Evolutionary conservation across 30 jellyfish, hydroid and myxozoan genomes (phyloP).

Genomic region (Turritopsis dohrnii): DNA sequence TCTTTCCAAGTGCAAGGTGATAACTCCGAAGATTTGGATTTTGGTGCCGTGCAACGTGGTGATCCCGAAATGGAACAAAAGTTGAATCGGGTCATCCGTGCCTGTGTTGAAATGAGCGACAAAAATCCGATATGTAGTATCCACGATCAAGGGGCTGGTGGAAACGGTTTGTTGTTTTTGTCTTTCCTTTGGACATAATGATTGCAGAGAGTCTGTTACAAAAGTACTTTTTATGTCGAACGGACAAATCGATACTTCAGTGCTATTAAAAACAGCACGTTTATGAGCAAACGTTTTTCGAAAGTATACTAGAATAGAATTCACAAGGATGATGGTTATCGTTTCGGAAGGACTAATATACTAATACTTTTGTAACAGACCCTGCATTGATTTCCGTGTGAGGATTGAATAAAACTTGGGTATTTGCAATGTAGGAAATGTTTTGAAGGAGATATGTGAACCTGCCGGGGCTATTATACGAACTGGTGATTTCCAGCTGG

Average conservation of each 20-base stretch:
- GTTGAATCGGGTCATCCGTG: constrained; percentile 68
- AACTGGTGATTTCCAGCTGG: constrained; percentile 59
- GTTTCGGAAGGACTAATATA: no score
- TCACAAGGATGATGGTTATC: no score
- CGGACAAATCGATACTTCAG: background rate
- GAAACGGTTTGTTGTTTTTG: constrained; percentile 62
- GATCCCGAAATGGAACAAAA: constrained; percentile 97
- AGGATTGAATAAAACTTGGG: no score
- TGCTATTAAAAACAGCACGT: no score
- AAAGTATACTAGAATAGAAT: no score
- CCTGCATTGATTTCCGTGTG: no score
- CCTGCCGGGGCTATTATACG: constrained; percentile 93
- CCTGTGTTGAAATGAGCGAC: constrained; percentile 76
- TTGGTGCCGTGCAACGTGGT: constrained; percentile 96
- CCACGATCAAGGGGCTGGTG: constrained; percentile 98
- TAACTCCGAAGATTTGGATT: constrained; percentile 74
- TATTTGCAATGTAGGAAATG: constrained; percentile 53
- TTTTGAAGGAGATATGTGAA: constrained; percentile 73
- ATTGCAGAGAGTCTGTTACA: no score
- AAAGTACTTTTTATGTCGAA: background rate
- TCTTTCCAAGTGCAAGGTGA: constrained; percentile 93
- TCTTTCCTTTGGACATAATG: no score
- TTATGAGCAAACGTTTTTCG: no score
- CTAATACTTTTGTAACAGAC: no score
- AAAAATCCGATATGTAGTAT: constrained; percentile 79